Evolutionary conservation across 1,140 invertebrate genomes (phyloP).

Genomic region (Pogonus chalceus): DNA sequence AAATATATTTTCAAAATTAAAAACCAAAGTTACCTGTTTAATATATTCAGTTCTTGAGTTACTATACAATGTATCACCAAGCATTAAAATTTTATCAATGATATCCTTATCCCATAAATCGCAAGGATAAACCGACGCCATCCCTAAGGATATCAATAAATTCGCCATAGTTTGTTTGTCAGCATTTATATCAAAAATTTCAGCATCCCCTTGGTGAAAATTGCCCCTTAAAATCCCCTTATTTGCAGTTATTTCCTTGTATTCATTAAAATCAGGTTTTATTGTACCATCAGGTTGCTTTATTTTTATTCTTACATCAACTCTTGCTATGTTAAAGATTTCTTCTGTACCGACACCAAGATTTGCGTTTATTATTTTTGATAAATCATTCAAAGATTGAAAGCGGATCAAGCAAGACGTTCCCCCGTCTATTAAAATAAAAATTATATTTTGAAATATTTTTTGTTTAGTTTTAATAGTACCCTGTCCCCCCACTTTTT

Average conservation of each 20-base stretch:
- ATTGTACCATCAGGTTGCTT: conserved; percentile 17
- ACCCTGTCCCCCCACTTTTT: too few relatives aligned
- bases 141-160: conserved; percentile 23
- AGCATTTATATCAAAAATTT: conserved; percentile 23
- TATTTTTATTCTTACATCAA: conserved; percentile 21
- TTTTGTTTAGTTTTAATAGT: too few relatives aligned
- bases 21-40: conserved; percentile 7
- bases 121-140: conserved; percentile 24
- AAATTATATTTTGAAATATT: neutral
- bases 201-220: conserved; percentile 16
- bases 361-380: conserved; percentile 21
- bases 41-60: conserved; percentile 13
- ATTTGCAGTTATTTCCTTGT: conserved; percentile 19
- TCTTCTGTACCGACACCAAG: conserved; percentile 20
- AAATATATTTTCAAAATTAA: too few relatives aligned
- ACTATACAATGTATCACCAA: conserved; percentile 14
- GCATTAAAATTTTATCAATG: conserved; percentile 23
- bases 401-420: conserved; percentile 25
- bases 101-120: conserved; percentile 24
- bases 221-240: conserved; percentile 24
- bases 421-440: conserved; percentile 21
- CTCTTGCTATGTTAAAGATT: conserved; percentile 26
- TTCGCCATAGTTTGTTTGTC: conserved; percentile 30
- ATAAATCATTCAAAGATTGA: conserved; percentile 19
- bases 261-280: conserved; percentile 24